A percentile compares a stretch with the other conserved stretches of the same genome.
These are phyloP conservation scores for Eolophus roseicapilla DNA, from an alignment of 2,113 vertebrate species.

Conservation along the genomic window DNA sequence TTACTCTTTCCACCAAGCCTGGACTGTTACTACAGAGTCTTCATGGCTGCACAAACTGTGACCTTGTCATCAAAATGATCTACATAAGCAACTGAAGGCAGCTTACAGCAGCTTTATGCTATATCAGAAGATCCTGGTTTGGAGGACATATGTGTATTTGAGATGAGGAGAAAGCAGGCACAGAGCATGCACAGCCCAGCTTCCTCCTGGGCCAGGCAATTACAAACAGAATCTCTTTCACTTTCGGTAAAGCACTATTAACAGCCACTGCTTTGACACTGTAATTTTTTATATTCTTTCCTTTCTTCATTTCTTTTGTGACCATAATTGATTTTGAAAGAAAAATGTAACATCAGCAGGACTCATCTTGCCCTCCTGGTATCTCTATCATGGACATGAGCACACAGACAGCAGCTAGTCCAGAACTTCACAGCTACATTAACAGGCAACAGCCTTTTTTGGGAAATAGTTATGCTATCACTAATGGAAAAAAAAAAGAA, in stretches of 20 bases:
- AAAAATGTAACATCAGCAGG: neutral
- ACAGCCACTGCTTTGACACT: neutral
- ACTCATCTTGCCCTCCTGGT: neutral
- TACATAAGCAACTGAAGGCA: neutral
- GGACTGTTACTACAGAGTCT: neutral
- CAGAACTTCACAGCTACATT: neutral
- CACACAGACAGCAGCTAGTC: neutral
- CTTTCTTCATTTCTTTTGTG: neutral
- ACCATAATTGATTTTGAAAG: neutral
- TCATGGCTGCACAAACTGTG: neutral
- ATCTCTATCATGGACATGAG: neutral
- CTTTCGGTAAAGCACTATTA: neutral
- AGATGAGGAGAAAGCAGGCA: neutral
- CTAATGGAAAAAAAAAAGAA: neutral
- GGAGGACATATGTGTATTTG: neutral
- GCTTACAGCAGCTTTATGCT: neutral
- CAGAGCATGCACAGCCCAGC: neutral
- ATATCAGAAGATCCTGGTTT: neutral
- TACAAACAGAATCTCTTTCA: neutral
- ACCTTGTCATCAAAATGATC: neutral
- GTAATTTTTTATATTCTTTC: neutral
- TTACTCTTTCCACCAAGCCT: neutral
- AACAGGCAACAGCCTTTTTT: neutral
- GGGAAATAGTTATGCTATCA: neutral
- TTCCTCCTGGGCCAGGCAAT: neutral